These are phyloP conservation scores for Eriocheir sinensis DNA, from an alignment of 1,140 invertebrate species.

Conservation along the genomic window DNA sequence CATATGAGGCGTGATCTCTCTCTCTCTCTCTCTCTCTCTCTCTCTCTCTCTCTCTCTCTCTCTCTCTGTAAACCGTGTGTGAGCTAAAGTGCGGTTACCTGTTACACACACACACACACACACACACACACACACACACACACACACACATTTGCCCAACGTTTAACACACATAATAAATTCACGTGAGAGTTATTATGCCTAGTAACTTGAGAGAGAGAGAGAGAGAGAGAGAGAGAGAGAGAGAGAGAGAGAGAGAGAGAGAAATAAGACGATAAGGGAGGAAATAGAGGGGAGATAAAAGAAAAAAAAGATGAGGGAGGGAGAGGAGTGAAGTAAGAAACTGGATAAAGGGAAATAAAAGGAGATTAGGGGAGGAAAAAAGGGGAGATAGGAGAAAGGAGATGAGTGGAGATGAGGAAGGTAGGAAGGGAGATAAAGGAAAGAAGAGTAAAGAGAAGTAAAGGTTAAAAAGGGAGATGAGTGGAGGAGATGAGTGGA, in stretches of 20 bases:
- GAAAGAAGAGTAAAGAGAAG: neutral
- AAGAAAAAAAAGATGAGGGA: neutral
- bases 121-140: neutral
- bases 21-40: neutral
- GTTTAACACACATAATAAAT: neutral
- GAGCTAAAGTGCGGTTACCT: too few relatives aligned
- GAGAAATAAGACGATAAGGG: neutral
- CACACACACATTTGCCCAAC: neutral
- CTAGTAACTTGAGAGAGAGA: too few relatives aligned
- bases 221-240: neutral
- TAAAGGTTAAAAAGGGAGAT: neutral
- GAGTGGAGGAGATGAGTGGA: neutral
- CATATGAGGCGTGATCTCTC: too few relatives aligned
- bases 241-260: constrained; percentile 52
- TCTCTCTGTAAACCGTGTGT: neutral
- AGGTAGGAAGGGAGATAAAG: neutral
- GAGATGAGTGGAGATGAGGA: neutral
- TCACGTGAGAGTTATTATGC: neutral
- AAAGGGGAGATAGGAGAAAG: neutral
- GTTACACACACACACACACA: neutral
- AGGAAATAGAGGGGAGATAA: neutral
- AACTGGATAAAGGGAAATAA: neutral
- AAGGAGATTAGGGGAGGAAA: neutral
- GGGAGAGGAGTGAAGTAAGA: constrained; percentile 10
- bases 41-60: neutral